Evolutionary conservation across 2,113 vertebrate species (phyloP).

Genomic region (Passerina amoena): DNA sequence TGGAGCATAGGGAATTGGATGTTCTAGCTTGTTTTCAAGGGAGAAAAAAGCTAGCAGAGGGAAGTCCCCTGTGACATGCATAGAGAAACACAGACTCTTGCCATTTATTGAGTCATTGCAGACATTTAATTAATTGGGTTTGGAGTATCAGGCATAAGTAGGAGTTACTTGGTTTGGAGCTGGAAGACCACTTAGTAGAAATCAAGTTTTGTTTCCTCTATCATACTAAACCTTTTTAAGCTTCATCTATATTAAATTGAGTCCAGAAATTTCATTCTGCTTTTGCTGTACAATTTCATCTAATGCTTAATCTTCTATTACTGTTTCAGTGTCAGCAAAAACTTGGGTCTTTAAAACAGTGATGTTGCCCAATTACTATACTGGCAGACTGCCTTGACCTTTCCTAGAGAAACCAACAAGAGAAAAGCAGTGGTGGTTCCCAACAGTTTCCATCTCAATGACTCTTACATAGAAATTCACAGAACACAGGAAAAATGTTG

Average conservation of each 20-base stretch:
- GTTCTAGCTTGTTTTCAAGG: not conserved
- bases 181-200: not conserved
- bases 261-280: not conserved
- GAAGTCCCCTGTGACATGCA: not conserved
- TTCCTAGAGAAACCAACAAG: not conserved
- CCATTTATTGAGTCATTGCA: not conserved
- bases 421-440: not conserved
- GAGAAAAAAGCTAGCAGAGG: not conserved
- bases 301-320: not conserved
- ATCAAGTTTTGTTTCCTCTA: not conserved
- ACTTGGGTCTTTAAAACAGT: accelerated
- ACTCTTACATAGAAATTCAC: not conserved
- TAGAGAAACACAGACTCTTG: not conserved
- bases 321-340: not conserved
- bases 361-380: not conserved
- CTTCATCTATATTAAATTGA: not conserved
- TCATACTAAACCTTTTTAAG: not conserved
- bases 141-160: not conserved
- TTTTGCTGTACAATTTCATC: not conserved
- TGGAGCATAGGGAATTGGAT: not conserved
- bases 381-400: not conserved
- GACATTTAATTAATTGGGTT: not conserved
- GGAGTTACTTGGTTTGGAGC: not conserved
- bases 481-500: not conserved
- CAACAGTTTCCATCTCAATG: not conserved